Evolutionary conservation across 2,888 invertebrate species (phyloP), one percentile per base, ranked within the genome.

Genomic region (Gari tellinella): DNA sequence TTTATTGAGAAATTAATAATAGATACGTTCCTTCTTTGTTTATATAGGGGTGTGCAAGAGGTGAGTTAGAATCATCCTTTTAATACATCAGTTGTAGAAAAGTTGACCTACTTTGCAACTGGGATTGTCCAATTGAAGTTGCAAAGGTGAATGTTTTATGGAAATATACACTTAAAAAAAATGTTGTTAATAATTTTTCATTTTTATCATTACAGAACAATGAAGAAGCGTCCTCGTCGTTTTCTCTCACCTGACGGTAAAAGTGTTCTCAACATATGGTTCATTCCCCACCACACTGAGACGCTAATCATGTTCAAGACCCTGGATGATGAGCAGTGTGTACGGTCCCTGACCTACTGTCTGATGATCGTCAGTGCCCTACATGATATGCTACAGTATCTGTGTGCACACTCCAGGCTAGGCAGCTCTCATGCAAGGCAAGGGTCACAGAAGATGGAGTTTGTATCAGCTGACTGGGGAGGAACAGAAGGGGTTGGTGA

Each of bases 181-280:
- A 12, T 8, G 10, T 40, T 40, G 8, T 40, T 40, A 40, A 8
- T 40, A 15, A 12, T 40, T 40, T 14, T 40, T 14, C 10, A 40
- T 12, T 40, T 8, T 40, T 40, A 37, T 26, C 60, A 15, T 62
- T 75, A 1, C 80, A 90, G 90, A 64, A 69, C 65, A 15, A 72
- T 90, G 73, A 87, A 87, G 70, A 87, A 86, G 55, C 80, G 91
- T 21, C 90, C 91, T 17, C 68, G 90, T 3, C 84, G 89, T 10
- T 75, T 91, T 10, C 66, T 91, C 31, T 88, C 90, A 4, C 80
- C 82, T 2, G 87, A 90, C 53, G 92, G 92, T 1, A 75, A 83
- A 23, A 78, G 88, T 52, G 85, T 92, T 8, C 78, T 91, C 51
- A 92, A 92, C 80, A 80, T 92, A 26, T 92, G 92, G 91, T 92